Base-by-base conservation (phyloP, 2,888 invertebrate genomes). In the Ornithoptera alexandrae region DNA sequence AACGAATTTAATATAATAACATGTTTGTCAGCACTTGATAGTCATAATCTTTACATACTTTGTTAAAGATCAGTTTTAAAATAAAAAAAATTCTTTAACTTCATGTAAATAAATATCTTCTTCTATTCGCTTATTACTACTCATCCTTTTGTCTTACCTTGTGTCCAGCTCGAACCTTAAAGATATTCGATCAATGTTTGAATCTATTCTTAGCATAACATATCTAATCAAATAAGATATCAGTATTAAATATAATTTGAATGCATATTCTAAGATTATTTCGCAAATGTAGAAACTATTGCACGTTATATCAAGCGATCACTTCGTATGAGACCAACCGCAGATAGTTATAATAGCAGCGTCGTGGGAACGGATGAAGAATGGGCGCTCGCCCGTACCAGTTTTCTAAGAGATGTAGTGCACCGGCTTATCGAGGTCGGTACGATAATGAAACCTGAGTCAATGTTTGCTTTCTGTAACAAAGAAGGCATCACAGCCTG, bases 331-430 rank as follows among this genome's bases (percentile, higher is more conserved):
- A 83, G 84, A 85, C 84, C 83, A 82, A 87, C 79, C 79, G 77
- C 74, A 80, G 83, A 81, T 85, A 85, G 81, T 79, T 81, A 77
- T 79, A 80, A 59, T 81, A 75, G 81, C 84, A 84, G 84, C 83
- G 85, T 87, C 92, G 91, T 92, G 92, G 89, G 92, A 92, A 92
- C 83, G 74, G 73, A 73, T 72, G 76, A 87, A 88, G 87, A 90
- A 90, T 90, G 80, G 85, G 75, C 78, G 81, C 81, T 84, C 79
- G 79, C 82, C 82, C 85, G 88, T 89, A 88, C 89, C 86, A 90
- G 89, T 91, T 92, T 90, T 88, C 89, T 86, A 86, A 46, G 79
- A 86, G 86, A 86, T 85, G 84, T 81, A 81, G 79, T 82, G 79
- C 78, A 84, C 50, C 57, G 83, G 82, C 82, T 86, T 85, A 91